These are phyloP conservation scores for Diplogasteroides magnus DNA, from an alignment of 1,140 invertebrate species.

Conservation along the genomic window DNA sequence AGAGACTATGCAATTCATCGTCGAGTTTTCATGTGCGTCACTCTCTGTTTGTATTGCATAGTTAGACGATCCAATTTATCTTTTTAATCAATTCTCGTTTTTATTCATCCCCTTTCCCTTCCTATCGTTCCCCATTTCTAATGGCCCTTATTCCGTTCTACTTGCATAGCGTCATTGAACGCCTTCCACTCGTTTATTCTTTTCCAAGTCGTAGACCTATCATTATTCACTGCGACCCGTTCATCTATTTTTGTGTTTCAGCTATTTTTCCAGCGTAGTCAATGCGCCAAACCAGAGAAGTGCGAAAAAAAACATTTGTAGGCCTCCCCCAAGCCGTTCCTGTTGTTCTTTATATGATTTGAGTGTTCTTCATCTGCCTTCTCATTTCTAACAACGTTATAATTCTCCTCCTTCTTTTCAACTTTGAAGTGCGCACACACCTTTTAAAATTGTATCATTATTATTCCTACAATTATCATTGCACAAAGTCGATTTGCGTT, in stretches of 20 bases:
- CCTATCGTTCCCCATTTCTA: not conserved
- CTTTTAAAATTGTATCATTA: too few relatives aligned
- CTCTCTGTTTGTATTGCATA: conserved; percentile 5
- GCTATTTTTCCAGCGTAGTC: not conserved
- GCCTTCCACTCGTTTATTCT: conserved; percentile 1
- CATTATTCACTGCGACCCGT: not conserved
- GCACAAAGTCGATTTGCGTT: too few relatives aligned
- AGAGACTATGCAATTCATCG: conserved; percentile 1
- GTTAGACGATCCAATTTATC: not conserved
- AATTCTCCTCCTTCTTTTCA: too few relatives aligned
- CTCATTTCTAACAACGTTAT: too few relatives aligned
- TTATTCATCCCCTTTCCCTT: not conserved
- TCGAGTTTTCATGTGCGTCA: conserved; percentile 1
- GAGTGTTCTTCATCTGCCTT: too few relatives aligned
- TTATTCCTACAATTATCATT: too few relatives aligned
- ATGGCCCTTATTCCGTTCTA: not conserved
- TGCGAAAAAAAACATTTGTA: not conserved
- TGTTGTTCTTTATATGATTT: too few relatives aligned
- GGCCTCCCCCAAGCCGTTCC: not conserved
- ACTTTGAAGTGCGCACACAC: too few relatives aligned
- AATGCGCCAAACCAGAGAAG: not conserved
- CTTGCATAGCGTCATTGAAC: not conserved
- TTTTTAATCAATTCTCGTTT: not conserved
- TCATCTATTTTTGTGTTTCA: conserved; percentile 6
- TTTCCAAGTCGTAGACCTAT: not conserved